Base-by-base conservation (phyloP, 35 echinoderm and acorn worm species). In the Apostichopus parvimensis region DNA sequence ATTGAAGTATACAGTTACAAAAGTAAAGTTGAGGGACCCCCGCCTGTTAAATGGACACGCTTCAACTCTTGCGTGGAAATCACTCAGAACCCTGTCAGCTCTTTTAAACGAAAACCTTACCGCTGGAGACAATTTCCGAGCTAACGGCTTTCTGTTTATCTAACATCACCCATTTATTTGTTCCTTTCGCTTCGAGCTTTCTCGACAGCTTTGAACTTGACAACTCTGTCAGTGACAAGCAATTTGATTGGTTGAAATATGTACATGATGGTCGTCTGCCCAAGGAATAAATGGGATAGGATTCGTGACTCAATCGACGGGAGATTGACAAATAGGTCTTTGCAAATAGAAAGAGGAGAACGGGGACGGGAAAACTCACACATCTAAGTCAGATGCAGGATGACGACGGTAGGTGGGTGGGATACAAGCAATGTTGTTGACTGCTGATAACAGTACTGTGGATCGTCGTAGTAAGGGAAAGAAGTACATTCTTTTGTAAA, bases 61-160 rank as follows among this genome's bases (percentile, higher is more conserved):
- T 84, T n/a, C 81, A 56, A 84, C 17, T 84, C 81, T 59, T 22
- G 54, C 81, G 81, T 84, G 54, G 81, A 84, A 84, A 84, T 84
- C 81, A 84, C 81, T 84, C 81, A 84, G 6, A 60, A 6, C 81
- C 81, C 57, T 84, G 81, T 84, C 81, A 84, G 17, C 81, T 84
- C 55, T 56, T 45, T 45, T 59, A 84, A 84, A 18, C 57, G n/a
- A 24, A 84, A 84, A 25, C 24, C 22, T 23, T 59, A 60, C 81
- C 57, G n/a, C 81, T 59, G 81, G 81, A 59, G 81, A 84, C 81
- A 21, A 84, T 84, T 84, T 84, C 81, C 81, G 54, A 56, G 54
- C 81, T 84, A 59, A 84, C 81, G 81, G 55, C 54, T 84, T 59
- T 84, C 81, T 84, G 81, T 84, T 84, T 84, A 84, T 84, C 57